Evolutionary conservation across 2,113 vertebrate species (phyloP).

Genomic region (Cacatua alba): DNA sequence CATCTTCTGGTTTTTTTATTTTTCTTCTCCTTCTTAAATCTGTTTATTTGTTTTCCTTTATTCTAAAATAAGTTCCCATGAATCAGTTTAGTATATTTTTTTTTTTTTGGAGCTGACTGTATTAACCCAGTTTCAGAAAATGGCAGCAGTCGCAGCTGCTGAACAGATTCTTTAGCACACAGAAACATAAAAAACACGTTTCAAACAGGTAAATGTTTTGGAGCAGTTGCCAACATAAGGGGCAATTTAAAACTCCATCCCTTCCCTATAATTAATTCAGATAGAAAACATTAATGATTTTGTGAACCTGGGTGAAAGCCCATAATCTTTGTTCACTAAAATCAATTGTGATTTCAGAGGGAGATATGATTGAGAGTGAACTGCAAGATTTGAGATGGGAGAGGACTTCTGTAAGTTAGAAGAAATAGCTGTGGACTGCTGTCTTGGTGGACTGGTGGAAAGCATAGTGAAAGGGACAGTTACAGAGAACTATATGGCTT

Average conservation of each 20-base stretch:
- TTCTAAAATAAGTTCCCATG: not conserved
- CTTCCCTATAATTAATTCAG: not conserved
- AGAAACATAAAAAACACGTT: not conserved
- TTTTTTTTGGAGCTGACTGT: not conserved
- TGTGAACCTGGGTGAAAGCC: not conserved
- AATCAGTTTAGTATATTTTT: not conserved
- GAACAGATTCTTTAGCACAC: not conserved
- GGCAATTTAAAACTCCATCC: not conserved
- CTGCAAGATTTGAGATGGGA: not conserved
- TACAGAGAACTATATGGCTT: not conserved
- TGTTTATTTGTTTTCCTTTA: not conserved
- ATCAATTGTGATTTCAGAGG: not conserved
- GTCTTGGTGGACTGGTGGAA: not conserved
- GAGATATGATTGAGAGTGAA: not conserved
- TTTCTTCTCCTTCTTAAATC: not conserved
- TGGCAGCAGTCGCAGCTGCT: not conserved
- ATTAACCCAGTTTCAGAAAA: not conserved
- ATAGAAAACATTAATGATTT: not conserved
- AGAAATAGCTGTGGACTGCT: not conserved
- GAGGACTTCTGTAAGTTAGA: not conserved
- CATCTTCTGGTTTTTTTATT: not conserved
- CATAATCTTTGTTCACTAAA: not conserved
- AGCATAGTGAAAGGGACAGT: not conserved
- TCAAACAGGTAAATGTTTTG: not conserved
- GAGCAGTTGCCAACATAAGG: not conserved